A percentile compares a stretch with the other conserved stretches of the same genome.
Conservation (phyloP, 1,140 invertebrate genomes). For the Platyura marginata region DNA sequence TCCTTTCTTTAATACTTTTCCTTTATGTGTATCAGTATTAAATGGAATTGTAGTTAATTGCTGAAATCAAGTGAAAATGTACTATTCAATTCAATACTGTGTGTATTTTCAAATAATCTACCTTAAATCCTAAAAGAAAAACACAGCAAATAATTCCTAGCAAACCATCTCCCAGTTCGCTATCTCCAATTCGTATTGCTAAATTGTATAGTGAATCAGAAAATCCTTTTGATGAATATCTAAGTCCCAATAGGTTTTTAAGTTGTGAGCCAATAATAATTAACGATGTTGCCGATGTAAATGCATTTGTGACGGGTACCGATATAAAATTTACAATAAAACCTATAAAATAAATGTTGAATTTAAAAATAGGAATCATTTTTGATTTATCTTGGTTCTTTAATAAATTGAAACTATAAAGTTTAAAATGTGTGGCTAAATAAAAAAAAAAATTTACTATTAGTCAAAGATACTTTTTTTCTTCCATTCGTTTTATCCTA, state of each 20-base stretch:
- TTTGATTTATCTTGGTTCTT: background rate
- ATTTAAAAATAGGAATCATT: background rate
- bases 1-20: slow-evolving; percentile 33
- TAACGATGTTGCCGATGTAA: slow-evolving; percentile 83
- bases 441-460: background rate
- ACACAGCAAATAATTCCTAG: slow-evolving; percentile 52
- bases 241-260: slow-evolving; percentile 62
- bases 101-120: slow-evolving; percentile 17
- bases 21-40: slow-evolving; percentile 23
- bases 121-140: slow-evolving; percentile 46
- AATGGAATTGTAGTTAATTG: slow-evolving; percentile 39
- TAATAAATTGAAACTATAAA: no score
- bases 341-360: slow-evolving; percentile 26
- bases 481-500: no score
- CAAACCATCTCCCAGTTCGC: slow-evolving; percentile 39
- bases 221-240: slow-evolving; percentile 51
- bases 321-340: slow-evolving; percentile 91
- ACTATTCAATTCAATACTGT: no score
- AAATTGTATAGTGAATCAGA: slow-evolving; percentile 48
- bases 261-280: slow-evolving; percentile 80
- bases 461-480: no score
- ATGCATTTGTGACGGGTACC: slow-evolving; percentile 80
- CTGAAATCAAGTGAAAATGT: slow-evolving; percentile 26
- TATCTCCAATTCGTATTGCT: slow-evolving; percentile 36
- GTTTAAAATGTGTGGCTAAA: background rate